Base-by-base conservation (phyloP, 2,888 invertebrate genomes). In the Pollenia griseotomentosa region DNA sequence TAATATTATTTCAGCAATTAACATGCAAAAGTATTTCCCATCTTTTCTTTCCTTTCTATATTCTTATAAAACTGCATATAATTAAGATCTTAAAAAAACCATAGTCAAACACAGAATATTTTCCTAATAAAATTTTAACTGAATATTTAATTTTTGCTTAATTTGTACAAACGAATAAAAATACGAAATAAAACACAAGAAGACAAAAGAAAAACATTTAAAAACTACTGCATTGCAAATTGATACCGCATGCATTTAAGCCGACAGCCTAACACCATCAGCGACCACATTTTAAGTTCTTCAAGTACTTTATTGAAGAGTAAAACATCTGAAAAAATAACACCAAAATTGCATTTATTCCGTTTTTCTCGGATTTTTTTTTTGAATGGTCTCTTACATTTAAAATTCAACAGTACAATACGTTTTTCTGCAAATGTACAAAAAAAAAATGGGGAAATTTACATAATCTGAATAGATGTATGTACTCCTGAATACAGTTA, bases 61-160 rank as follows among this genome's bases (percentile, higher is more conserved):
- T 53, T 57, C 10, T 23, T 57, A 2, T n/a, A 23, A 57, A 4
- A 23, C 6, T 70, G 40, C 46, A 48, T 48, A 40, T 61, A 11
- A 46, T 68, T 40, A 70, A 68, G 7, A 59, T 48, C 42, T 19
- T 6, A 48, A 65, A 80, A 65, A 71, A 65, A 66, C 70, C 59
- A 71, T 48, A 42, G 55, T 42, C 9, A 59, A 68, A 61, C 12
- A 63, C 68, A 48, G 23, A 68, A 73, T 51, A 63, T 66, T 61
- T 55, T 65, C n/a, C 33, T 51, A 19, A 71, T 59, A 75, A 65
- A 83, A 75, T 71, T 75, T 78, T 63, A 79, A 75, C 75, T 79
- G 86, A 71, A 86, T 86, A 80, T 63, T 55, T 80, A 83, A 86
- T 80, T 86, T 83, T 71, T 55, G 48, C 78, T 86, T 86, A 79